Percentiles rank a stretch among this genome's conserved stretches.
These are phyloP conservation scores for Dipus sagitta DNA, from an alignment of 2,797 vertebrate species.

Conservation along the genomic window DNA sequence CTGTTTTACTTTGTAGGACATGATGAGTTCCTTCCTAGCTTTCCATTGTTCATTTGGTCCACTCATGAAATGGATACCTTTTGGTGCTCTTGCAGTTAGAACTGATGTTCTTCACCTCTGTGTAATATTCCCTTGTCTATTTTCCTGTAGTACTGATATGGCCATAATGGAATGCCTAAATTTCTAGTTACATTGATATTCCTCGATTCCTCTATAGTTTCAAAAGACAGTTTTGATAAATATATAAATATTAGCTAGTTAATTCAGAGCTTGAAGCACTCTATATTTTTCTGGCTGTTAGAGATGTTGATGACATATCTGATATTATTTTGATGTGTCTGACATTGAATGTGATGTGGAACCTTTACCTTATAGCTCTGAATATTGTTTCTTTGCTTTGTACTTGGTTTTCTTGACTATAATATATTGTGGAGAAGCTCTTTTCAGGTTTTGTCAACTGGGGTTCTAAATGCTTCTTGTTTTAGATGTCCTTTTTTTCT, in stretches of 20 bases:
- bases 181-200: background rate
- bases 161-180: background rate
- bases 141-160: background rate
- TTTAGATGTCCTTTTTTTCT: background rate
- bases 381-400: background rate
- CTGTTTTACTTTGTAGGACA: background rate
- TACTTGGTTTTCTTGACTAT: background rate
- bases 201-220: no score
- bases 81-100: no score
- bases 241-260: background rate
- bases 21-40: background rate
- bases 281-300: background rate
- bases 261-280: no score
- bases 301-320: background rate
- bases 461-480: background rate
- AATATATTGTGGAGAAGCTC: background rate
- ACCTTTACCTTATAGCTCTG: background rate
- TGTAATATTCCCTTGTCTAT: background rate
- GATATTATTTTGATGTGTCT: background rate
- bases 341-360: background rate
- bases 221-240: background rate
- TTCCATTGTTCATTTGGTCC: no score
- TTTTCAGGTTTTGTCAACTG: background rate
- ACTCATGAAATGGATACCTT: no score
- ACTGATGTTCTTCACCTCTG: background rate